Evolutionary conservation across 2,888 invertebrate species (phyloP), one percentile per base, ranked within the genome.

Genomic region (Nomada hirtipes): DNA sequence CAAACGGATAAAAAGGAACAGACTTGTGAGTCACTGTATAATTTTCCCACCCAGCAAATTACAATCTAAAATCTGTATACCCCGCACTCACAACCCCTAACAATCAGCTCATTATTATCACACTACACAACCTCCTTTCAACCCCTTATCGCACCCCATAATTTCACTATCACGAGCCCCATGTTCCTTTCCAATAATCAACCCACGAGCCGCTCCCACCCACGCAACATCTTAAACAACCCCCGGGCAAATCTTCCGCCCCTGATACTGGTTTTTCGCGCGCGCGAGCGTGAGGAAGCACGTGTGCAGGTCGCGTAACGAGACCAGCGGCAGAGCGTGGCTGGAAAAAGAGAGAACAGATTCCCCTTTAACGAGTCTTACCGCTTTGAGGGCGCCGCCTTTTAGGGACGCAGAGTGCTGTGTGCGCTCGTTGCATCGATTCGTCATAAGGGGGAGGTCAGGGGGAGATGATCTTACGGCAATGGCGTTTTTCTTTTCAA

Each of bases 341-440:
- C 26, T 4, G 52, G 26, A 59, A 69, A 77, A 79, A 78, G 65
- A 72, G 70, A 73, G 68, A 67, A 84, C 68, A 72, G 79, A 85
- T 79, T 69, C 72, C 72, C 76, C 65, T 86, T 78, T 88, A 88
- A 87, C 87, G 89, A 88, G 78, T 68, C 71, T 76, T 68, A n/a
- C 42, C 68, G 84, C 88, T 86, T 87, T 84, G 85, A 87, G 78
- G 79, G 50, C 67, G 76, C 89, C 87, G 87, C 79, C 79, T 81
- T 84, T 86, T 88, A 76, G 78, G 80, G 78, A 65, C 60, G 72
- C 52, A 53, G 23, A 44, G 57, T 11, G n/a, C 13, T 64, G 53
- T 47, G 53, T n/a, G 59, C 52, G 59, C 64, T 59, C 61, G 47
- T 73, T 72, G 65, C 82, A 61, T 61, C 82, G 83, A 82, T 82